Conservation (phyloP, 2,888 invertebrate genomes). For the Sussaba pulchella region DNA sequence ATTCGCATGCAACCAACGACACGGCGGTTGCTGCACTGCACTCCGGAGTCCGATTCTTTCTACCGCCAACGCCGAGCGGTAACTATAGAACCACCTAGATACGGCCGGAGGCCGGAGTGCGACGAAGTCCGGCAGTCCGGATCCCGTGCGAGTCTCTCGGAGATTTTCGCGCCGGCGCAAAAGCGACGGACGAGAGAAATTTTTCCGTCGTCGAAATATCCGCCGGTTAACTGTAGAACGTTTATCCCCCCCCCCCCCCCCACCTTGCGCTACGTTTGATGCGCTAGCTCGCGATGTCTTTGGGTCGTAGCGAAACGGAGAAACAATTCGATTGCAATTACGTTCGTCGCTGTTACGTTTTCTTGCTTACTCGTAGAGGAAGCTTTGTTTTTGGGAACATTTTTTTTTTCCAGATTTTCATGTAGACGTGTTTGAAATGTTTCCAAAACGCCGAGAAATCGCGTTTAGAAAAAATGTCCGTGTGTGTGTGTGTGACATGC, state of each 20-base stretch:
- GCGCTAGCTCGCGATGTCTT: slow-evolving; percentile 61
- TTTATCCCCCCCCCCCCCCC: slow-evolving; percentile 17
- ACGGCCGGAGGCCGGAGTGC: neutral
- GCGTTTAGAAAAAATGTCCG: no score
- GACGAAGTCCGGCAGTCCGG: neutral
- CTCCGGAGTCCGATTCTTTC: neutral
- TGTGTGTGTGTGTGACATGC: no score
- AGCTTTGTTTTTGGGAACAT: no score
- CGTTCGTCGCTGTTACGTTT: slow-evolving; percentile 51
- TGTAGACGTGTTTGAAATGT: no score
- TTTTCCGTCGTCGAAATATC: slow-evolving; percentile 52
- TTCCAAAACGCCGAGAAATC: no score
- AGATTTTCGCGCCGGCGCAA: no score
- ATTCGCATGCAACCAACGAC: slow-evolving; percentile 5
- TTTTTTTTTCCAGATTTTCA: no score
- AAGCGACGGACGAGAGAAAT: slow-evolving; percentile 32
- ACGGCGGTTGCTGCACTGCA: slow-evolving; percentile 19
- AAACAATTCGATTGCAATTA: slow-evolving; percentile 51
- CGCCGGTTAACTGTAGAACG: slow-evolving; percentile 40
- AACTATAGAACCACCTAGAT: slow-evolving; percentile 57
- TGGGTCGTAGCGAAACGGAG: slow-evolving; percentile 55
- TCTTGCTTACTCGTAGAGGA: no score
- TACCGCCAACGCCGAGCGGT: slow-evolving; percentile 40
- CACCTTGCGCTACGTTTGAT: slow-evolving; percentile 18
- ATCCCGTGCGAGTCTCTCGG: no score